Percentiles rank a stretch among this genome's conserved stretches.
Evolutionary conservation across 2,113 vertebrate genomes (phyloP).

Genomic region (Grammomys surdaster): DNA sequence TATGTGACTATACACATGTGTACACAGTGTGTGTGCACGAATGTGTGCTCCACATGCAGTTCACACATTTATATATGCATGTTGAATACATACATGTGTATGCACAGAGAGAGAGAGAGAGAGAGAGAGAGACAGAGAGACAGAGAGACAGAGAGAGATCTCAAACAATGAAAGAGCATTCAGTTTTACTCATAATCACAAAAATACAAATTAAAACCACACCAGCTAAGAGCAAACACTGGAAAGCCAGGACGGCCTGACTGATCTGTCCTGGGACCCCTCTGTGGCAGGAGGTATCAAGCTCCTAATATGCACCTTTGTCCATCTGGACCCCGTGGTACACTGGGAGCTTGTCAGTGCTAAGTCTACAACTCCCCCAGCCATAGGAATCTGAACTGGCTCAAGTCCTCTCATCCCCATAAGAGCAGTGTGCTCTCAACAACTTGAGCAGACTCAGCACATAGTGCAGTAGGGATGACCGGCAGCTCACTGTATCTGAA

Average conservation of each 20-base stretch:
- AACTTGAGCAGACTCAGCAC: background rate
- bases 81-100: too few species aligned
- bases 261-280: fast-evolving
- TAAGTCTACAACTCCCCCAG: background rate
- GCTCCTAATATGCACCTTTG: background rate
- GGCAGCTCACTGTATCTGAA: background rate
- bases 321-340: background rate
- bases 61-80: background rate
- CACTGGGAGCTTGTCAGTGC: background rate
- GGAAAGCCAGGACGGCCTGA: fast-evolving
- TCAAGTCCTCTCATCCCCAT: background rate
- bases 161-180: background rate
- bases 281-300: background rate
- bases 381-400: too few species aligned
- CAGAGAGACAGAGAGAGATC: too few species aligned
- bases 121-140: too few species aligned
- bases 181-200: background rate
- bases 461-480: background rate
- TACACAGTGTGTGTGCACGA: too few species aligned
- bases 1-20: background rate
- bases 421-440: background rate
- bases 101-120: too few species aligned
- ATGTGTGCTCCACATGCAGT: too few species aligned
- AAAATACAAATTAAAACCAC: background rate
- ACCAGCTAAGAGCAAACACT: background rate